Evolutionary conservation across 2,113 vertebrate species (phyloP).

Genomic region (Mus spicilegus): DNA sequence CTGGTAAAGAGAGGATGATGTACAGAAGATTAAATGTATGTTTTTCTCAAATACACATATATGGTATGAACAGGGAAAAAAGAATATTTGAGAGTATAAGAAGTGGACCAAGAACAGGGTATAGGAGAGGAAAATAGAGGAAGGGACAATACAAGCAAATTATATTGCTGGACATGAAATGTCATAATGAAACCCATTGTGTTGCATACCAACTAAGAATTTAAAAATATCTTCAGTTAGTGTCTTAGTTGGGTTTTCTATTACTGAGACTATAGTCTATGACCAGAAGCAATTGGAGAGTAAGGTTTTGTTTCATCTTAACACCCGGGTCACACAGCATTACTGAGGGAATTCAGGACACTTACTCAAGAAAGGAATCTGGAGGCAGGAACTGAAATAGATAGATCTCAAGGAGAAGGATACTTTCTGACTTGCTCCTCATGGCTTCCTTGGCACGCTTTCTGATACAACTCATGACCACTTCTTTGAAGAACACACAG

Average conservation of each 20-base stretch:
- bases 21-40: neutral
- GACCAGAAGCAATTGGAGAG: neutral
- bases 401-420: neutral
- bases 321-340: neutral
- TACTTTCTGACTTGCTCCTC: neutral
- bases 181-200: neutral
- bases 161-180: neutral
- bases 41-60: neutral
- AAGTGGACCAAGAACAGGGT: neutral
- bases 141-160: neutral
- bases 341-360: neutral
- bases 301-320: neutral
- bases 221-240: neutral
- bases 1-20: neutral
- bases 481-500: neutral
- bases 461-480: neutral
- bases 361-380: neutral
- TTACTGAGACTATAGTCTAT: neutral
- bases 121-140: neutral
- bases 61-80: neutral
- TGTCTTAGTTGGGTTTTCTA: neutral
- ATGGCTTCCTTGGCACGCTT: neutral
- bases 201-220: neutral
- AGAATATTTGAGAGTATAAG: neutral
- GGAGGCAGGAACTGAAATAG: neutral